Evolutionary conservation across 2,113 vertebrate genomes (phyloP), one percentile per base, ranked within the genome.

Genomic region (Tautogolabrus adspersus): DNA sequence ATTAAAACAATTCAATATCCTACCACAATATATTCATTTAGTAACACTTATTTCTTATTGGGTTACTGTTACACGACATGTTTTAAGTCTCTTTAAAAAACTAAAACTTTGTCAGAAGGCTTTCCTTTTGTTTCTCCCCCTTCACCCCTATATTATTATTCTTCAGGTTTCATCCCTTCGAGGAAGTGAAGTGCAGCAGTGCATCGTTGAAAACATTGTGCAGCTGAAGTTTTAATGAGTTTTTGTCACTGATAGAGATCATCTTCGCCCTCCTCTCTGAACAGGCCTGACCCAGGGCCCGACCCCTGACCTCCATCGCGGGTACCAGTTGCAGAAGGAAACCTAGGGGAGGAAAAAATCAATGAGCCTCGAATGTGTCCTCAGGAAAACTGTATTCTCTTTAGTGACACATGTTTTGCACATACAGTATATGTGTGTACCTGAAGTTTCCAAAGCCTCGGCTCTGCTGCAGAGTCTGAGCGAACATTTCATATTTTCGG

Each of bases 381-480:
- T 42, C 3, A 49, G 18, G 34, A 59, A 47, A 52, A 21, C 8
- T 96, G 95, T 96, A 96, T 87, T 95, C 96, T 90, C 95, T 95
- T 38, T 81, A 0, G 22, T 52, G 16, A 30, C 7, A 15, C 22
- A 6, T 38, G 9, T 8, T 18, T 46, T 26, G 23, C 0, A 34
- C 30, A 34, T 13, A n/a, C n/a, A n/a, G n/a, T n/a, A 18, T 34
- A 13, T 44, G 4, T 44, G 2, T 0, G 3, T 94, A 98, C 97
- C 97, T 99, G 96, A 99, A 99, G 93, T 97, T 98, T 93, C 98
- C 98, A 51, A 99, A 99, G 79, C 98, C 98, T 63, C 97, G 96
- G 93, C 97, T 99, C 93, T 99, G 98, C 94, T 99, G 98, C 91
- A 99, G 95, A 9, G 98, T 99, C 94, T 99, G 98, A 84, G 98